phyloP scores from a whole-genome alignment of 2,888 invertebrate genomes.

The Acrocyrtus sp. region DNA sequence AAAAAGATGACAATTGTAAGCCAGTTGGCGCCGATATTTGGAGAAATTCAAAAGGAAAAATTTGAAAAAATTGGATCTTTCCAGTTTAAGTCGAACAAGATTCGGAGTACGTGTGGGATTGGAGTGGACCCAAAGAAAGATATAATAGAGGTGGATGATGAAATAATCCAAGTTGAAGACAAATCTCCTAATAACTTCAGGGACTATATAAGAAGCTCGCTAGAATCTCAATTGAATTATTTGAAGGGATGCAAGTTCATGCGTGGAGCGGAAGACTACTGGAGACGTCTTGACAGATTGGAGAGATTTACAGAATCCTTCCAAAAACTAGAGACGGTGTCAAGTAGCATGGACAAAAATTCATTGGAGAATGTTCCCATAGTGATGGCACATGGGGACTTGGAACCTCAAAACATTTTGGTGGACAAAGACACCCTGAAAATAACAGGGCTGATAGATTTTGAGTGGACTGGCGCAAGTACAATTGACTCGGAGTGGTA shows the following conservation, averaged over 20 bases:
- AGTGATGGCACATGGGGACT: slow-evolving; percentile 44
- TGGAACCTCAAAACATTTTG: slow-evolving; percentile 34
- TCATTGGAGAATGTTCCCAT: slow-evolving; percentile 19
- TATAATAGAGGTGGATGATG: not conserved
- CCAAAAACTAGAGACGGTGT: not conserved
- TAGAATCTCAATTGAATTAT: slow-evolving; percentile 17
- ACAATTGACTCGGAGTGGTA: slow-evolving; percentile 43
- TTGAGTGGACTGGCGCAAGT: slow-evolving; percentile 34
- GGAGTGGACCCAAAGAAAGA: slow-evolving; percentile 4
- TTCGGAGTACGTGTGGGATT: slow-evolving; percentile 13
- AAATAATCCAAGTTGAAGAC: slow-evolving; percentile 16
- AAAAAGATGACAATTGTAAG: slow-evolving; percentile 14
- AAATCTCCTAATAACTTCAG: slow-evolving; percentile 25
- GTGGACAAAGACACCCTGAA: slow-evolving; percentile 20
- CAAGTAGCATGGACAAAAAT: slow-evolving; percentile 2
- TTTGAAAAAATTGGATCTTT: slow-evolving; percentile 33
- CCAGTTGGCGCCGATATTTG: slow-evolving; percentile 11
- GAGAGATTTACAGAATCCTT: slow-evolving; percentile 21
- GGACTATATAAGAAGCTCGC: slow-evolving; percentile 22
- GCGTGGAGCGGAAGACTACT: slow-evolving; percentile 12
- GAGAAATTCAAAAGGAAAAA: slow-evolving; percentile 1
- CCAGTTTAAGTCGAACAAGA: not conserved
- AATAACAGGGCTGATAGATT: slow-evolving; percentile 27
- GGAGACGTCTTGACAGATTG: slow-evolving; percentile 11
- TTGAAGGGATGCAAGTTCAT: slow-evolving; percentile 20